Evolutionary conservation across 2,113 vertebrate genomes (phyloP).

Genomic region (Rostratula benghalensis): DNA sequence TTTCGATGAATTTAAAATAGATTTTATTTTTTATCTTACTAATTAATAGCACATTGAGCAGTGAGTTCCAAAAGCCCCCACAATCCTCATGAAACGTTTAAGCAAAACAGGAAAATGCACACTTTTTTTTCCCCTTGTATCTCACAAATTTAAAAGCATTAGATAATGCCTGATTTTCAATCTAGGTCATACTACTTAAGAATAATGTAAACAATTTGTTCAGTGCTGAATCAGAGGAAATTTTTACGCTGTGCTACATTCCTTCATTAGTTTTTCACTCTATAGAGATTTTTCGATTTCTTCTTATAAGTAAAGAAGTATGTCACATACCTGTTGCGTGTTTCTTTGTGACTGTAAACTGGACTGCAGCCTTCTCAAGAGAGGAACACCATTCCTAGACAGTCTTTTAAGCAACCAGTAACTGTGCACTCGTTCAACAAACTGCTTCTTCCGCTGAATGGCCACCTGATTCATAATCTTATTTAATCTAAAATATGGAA

Average conservation of each 20-base stretch:
- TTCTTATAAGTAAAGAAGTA: not conserved
- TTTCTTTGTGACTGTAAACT: conserved; percentile 89
- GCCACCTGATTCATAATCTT: conserved; percentile 96
- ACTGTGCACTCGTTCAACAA: conserved; percentile 92
- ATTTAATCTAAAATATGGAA: conserved; percentile 86
- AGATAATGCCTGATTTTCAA: not conserved
- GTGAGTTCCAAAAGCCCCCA: not conserved
- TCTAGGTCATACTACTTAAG: not conserved
- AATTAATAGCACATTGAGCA: not conserved
- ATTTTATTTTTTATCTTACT: not conserved
- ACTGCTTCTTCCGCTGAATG: conserved; percentile 93
- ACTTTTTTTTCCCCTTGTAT: not conserved
- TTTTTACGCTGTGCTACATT: not conserved
- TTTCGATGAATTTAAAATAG: not conserved
- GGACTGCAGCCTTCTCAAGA: conserved; percentile 92
- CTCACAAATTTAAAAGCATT: not conserved
- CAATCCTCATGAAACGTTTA: not conserved
- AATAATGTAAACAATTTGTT: not conserved
- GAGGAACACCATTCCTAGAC: conserved; percentile 90
- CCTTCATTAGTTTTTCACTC: not conserved
- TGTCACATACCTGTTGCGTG: conserved; percentile 83
- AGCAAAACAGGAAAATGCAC: not conserved
- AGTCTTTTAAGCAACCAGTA: conserved; percentile 97
- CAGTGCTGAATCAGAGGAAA: not conserved
- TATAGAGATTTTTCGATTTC: not conserved